A percentile compares a stretch with the other conserved stretches of the same genome.
phyloP scores from a whole-genome alignment of 2,888 invertebrate genomes.

The Melipona beecheii region DNA sequence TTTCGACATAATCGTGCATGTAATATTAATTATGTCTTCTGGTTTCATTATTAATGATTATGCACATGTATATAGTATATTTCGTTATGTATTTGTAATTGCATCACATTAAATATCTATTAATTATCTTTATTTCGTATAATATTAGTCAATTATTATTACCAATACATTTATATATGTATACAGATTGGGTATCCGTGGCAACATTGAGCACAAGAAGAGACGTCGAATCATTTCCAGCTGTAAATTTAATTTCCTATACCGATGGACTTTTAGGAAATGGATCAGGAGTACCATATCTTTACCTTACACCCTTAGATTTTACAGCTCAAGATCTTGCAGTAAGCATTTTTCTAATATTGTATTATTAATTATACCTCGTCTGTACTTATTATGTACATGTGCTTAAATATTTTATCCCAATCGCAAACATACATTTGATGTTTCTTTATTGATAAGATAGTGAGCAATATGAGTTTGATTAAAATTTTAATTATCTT shows the following conservation, averaged over 20 bases:
- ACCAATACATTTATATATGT: background rate
- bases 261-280: constrained; percentile 89
- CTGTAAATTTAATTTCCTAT: constrained; percentile 89
- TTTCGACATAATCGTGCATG: background rate
- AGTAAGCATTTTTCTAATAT: constrained; percentile 83
- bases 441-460: constrained; percentile 32
- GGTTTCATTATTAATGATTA: background rate
- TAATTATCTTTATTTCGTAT: background rate
- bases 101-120: no score
- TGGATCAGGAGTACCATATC: constrained; percentile 90
- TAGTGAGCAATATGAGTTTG: background rate
- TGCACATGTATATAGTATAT: background rate
- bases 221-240: constrained; percentile 88
- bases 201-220: constrained; percentile 88
- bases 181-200: constrained; percentile 89
- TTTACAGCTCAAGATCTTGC: constrained; percentile 88
- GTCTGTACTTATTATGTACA: no score
- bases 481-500: background rate
- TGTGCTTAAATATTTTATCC: no score
- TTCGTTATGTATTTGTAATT: background rate
- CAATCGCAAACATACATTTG: background rate
- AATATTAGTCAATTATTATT: background rate
- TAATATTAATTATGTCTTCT: background rate
- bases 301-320: constrained; percentile 90
- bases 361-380: background rate